Conservation (phyloP, 2,797 vertebrate genomes). For the Melanotaenia parkinsoni region DNA sequence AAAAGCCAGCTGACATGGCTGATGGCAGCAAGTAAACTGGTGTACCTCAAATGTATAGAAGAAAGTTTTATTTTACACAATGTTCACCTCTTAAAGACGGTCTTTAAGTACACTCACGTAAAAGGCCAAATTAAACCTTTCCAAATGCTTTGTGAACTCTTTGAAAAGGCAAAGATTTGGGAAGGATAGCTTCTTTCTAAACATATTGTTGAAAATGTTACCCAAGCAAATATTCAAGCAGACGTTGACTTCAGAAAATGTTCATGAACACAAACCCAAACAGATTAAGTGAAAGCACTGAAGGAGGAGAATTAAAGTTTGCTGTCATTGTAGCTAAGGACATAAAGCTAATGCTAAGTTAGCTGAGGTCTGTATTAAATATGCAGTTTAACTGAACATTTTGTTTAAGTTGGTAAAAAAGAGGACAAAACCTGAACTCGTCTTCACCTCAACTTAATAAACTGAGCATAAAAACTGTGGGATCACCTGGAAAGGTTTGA, state of each 20-base stretch:
- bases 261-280: too few species aligned
- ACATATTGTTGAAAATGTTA: neutral
- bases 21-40: slow-evolving; percentile 1
- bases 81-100: neutral
- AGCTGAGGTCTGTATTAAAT: neutral
- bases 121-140: neutral
- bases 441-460: too few species aligned
- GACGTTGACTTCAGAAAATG: too few species aligned
- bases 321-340: neutral
- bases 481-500: too few species aligned
- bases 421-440: too few species aligned
- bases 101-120: neutral
- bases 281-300: too few species aligned
- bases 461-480: too few species aligned
- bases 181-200: too few species aligned
- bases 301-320: neutral
- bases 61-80: neutral
- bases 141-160: neutral
- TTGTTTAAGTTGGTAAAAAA: too few species aligned
- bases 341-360: neutral
- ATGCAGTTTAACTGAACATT: neutral
- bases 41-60: neutral
- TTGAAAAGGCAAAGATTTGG: neutral
- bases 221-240: neutral
- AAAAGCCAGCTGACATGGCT: slow-evolving; percentile 3